phyloP scores from a whole-genome alignment of 2,113 vertebrate genomes.

The Scytalopus superciliaris region DNA sequence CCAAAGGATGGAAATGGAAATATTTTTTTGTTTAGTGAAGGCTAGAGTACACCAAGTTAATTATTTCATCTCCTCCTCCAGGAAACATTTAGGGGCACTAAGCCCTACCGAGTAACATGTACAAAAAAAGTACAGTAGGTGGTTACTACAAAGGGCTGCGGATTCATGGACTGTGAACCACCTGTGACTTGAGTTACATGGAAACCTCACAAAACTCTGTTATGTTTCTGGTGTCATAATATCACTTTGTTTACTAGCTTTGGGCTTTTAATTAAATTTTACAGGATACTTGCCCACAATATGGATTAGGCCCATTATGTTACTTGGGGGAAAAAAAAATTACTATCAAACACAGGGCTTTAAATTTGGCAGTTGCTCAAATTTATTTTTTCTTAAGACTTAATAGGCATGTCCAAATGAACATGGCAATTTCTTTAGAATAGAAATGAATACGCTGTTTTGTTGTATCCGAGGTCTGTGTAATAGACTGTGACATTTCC shows the following conservation, averaged over 20 bases:
- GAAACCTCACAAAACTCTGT: background rate
- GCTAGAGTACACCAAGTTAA: background rate
- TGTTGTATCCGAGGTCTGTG: background rate
- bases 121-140: background rate
- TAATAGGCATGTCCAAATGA: slow-evolving; percentile 47
- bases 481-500: slow-evolving; percentile 27
- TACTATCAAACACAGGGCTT: slow-evolving; percentile 2
- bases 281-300: slow-evolving; percentile 33
- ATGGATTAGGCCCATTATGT: slow-evolving; percentile 31
- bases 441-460: background rate
- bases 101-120: background rate
- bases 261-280: slow-evolving; percentile 51
- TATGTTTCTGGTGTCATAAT: background rate
- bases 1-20: slow-evolving; percentile 5
- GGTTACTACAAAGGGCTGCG: background rate
- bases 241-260: slow-evolving; percentile 17
- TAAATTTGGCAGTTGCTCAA: slow-evolving; percentile 39
- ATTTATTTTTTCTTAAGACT: slow-evolving; percentile 39
- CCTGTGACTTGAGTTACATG: background rate
- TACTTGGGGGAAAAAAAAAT: background rate
- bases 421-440: slow-evolving; percentile 4
- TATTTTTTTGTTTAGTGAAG: slow-evolving; percentile 31
- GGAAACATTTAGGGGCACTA: background rate
- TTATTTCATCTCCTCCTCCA: background rate
- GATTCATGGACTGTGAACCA: background rate